These are phyloP conservation scores for Gymnopithys bicolor DNA, from an alignment of 2,797 vertebrate genomes.

Conservation along the genomic window DNA sequence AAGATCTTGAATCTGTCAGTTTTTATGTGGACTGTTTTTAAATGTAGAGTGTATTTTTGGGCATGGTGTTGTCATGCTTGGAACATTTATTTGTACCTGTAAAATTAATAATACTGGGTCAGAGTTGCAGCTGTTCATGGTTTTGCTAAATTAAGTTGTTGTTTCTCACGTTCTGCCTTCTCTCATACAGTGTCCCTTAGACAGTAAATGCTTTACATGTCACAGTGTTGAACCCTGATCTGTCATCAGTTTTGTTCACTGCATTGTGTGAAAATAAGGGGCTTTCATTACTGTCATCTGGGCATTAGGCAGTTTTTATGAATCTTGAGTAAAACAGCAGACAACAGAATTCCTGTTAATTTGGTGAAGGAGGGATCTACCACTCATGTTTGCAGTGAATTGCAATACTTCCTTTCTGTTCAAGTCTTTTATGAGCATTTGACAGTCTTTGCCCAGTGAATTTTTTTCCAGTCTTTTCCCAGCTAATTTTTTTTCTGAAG, in stretches of 20 bases:
- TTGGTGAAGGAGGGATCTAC: neutral
- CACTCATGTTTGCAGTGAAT: neutral
- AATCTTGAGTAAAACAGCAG: neutral
- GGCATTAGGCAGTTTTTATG: neutral
- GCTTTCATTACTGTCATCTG: neutral
- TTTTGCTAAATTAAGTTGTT: neutral
- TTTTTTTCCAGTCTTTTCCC: neutral
- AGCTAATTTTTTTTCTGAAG: neutral
- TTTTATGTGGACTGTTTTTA: neutral
- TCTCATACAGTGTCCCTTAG: neutral
- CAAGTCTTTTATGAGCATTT: neutral
- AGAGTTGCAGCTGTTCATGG: neutral
- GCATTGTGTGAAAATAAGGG: neutral
- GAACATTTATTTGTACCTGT: neutral
- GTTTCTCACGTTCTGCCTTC: neutral
- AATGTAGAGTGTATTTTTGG: neutral
- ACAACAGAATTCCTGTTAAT: neutral
- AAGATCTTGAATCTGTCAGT: neutral
- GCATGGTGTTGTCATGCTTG: neutral
- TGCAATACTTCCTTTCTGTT: neutral
- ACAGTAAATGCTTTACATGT: neutral
- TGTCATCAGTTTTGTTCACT: neutral
- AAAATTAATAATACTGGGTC: neutral
- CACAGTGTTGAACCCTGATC: neutral
- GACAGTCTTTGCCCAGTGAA: neutral